Conservation (phyloP, 1,140 invertebrate species). For the Bombus sibiricus region DNA sequence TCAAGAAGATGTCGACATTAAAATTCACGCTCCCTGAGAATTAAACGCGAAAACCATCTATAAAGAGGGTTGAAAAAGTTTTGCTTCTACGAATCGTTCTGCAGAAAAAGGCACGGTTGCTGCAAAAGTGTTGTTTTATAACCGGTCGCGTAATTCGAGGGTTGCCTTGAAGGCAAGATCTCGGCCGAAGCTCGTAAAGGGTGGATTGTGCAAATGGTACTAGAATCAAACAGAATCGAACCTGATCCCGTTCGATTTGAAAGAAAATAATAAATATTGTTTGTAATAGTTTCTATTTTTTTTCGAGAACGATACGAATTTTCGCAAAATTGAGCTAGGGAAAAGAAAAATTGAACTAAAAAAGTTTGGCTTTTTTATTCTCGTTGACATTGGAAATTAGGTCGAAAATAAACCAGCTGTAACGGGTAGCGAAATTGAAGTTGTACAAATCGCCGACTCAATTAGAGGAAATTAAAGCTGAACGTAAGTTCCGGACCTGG, state of each 20-base stretch:
- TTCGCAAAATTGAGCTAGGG: background rate
- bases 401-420: background rate
- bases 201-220: background rate
- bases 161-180: slow-evolving; percentile 12
- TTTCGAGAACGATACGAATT: background rate
- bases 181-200: no score
- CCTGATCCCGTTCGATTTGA: background rate
- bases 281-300: background rate
- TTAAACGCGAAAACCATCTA: background rate
- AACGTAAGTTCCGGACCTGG: background rate
- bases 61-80: background rate
- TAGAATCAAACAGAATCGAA: background rate
- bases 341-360: no score
- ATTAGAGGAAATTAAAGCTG: slow-evolving; percentile 15
- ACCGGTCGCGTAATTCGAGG: background rate
- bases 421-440: background rate
- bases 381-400: background rate
- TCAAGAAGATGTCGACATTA: background rate
- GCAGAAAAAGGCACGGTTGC: background rate
- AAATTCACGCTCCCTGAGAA: background rate
- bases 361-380: background rate
- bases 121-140: background rate
- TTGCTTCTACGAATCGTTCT: background rate
- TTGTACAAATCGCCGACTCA: background rate
- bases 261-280: background rate